Evolutionary conservation across 2,113 vertebrate genomes (phyloP), one percentile per base, ranked within the genome.

Genomic region (Seriola rivoliana): DNA sequence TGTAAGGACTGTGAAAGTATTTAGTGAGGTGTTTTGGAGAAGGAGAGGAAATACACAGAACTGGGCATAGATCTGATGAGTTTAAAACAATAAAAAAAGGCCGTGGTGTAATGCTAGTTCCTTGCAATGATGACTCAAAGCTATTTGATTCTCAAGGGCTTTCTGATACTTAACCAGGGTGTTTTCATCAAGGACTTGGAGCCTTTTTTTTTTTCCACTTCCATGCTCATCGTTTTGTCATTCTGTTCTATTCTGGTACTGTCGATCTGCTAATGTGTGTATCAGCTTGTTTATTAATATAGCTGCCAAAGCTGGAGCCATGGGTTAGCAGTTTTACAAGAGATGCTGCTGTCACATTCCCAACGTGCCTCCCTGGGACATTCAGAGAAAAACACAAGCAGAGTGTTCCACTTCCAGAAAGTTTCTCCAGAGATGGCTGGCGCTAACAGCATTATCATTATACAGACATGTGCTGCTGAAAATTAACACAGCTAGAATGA

Each of bases 241-340:
- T 65, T 73, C 62, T 72, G 44, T 73, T 82, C 36, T 82, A 81
- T 84, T 89, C 67, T 78, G 62, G 73, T 66, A 38, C 32, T 76
- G 71, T 64, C 25, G n/a, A 80, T 81, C 67, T 32, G 62, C 67
- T 75, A 80, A 85, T 86, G 72, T 74, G 62, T 78, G 58, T 75
- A 71, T 83, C 63, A 82, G 74, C 66, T 52, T 83, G 76, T 88
- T 85, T 82, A 82, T 87, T 90, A 85, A 88, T 81, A 81, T 40
- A 21, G 65, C 58, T 88, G 75, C 71, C 52, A 81, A 85, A 84
- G 48, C 78, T 85, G 55, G 55, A 77, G 70, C 74, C 36, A 36
- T 57, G 65, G 60, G 70, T 89, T 69, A 62, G 73, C 57, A 68
- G 77, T 75, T 78, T 86, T 75, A 78, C 74, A 86, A 54, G 65